These are phyloP conservation scores for Drosophila baimaii DNA, from an alignment of 1,140 invertebrate species.

Conservation along the genomic window DNA sequence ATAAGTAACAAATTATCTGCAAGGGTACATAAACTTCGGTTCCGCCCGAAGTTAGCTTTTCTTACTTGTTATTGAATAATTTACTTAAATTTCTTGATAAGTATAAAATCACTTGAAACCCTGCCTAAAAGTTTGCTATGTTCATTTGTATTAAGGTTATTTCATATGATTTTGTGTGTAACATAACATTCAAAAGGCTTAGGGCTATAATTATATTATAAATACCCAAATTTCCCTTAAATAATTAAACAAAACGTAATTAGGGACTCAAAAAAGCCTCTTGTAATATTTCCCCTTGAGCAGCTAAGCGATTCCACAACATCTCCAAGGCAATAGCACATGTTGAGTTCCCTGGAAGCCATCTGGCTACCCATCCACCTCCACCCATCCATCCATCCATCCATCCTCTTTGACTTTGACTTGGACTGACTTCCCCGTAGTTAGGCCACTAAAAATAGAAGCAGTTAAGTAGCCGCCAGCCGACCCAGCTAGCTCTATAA, in stretches of 20 bases:
- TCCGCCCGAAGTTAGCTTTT: too few species aligned
- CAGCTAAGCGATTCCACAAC: background rate
- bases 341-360: conserved; percentile 12
- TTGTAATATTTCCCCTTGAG: background rate
- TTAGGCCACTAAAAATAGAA: conserved; percentile 67
- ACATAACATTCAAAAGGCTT: too few species aligned
- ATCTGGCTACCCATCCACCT: conserved; percentile 10
- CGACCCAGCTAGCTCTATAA: background rate
- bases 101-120: background rate
- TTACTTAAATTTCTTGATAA: background rate
- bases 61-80: background rate
- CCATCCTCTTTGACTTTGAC: too few species aligned
- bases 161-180: too few species aligned
- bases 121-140: background rate
- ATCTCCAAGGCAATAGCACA: conserved; percentile 17
- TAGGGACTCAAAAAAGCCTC: background rate
- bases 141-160: too few species aligned
- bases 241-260: background rate
- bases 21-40: too few species aligned
- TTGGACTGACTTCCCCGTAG: conserved; percentile 4
- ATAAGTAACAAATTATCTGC: too few species aligned
- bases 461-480: conserved; percentile 48
- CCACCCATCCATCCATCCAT: too few species aligned
- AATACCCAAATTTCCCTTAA: background rate
- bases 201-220: background rate